phyloP scores from a whole-genome alignment of 1,140 invertebrate species.

The Spodoptera litura region DNA sequence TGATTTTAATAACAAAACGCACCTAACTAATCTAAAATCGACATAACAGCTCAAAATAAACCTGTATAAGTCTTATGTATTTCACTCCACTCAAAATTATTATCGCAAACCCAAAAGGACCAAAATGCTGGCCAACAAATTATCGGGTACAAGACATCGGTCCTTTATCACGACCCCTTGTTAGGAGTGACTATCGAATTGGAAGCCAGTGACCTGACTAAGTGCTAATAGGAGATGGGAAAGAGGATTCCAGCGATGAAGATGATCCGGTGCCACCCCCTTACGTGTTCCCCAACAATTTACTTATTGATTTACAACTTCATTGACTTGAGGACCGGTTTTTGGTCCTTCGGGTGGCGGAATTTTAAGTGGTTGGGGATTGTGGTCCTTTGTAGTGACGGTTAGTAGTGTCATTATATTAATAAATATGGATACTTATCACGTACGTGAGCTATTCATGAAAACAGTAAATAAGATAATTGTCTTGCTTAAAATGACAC shows the following conservation, averaged over 20 bases:
- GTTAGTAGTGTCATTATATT: too few relatives aligned
- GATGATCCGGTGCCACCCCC: slow-evolving; percentile 5
- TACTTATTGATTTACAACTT: slow-evolving; percentile 35
- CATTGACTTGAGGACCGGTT: background rate
- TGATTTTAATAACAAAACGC: too few relatives aligned
- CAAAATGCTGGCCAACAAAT: background rate
- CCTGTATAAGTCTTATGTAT: too few relatives aligned
- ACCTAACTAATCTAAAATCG: too few relatives aligned
- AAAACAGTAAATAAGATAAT: too few relatives aligned
- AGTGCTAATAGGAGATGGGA: slow-evolving; percentile 34
- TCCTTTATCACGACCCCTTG: slow-evolving; percentile 20
- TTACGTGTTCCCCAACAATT: slow-evolving; percentile 19
- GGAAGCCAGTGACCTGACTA: slow-evolving; percentile 33
- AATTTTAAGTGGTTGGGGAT: background rate
- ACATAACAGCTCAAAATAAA: too few relatives aligned
- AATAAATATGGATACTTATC: too few relatives aligned
- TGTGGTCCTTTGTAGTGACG: background rate
- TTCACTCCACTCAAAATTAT: too few relatives aligned
- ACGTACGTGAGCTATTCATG: too few relatives aligned
- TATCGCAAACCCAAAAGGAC: background rate
- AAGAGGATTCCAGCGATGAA: slow-evolving; percentile 28
- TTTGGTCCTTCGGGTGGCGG: background rate
- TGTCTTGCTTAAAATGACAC: too few relatives aligned
- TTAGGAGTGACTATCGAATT: slow-evolving; percentile 11
- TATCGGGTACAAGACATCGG: slow-evolving; percentile 20